Conservation (phyloP, 1,140 invertebrate genomes). For the Drosophila bocki region DNA sequence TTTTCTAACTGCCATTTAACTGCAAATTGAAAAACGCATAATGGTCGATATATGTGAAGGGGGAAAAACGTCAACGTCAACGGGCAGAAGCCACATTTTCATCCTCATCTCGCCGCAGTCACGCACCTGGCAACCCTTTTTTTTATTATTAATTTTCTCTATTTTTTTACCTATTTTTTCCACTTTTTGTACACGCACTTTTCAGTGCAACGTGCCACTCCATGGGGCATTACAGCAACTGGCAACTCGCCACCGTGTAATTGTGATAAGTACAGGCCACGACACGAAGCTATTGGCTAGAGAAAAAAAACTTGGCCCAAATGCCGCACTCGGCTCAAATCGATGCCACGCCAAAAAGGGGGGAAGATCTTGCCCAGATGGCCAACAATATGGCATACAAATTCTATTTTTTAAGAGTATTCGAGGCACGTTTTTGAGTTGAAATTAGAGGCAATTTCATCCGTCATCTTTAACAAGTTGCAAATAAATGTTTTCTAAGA, state of each 20-base stretch:
- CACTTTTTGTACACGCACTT: slow-evolving; percentile 39
- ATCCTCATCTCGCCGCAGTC: slow-evolving; percentile 31
- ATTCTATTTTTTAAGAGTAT: slow-evolving; percentile 5
- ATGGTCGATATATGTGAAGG: slow-evolving; percentile 5
- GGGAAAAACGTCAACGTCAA: slow-evolving; percentile 39
- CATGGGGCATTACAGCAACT: slow-evolving; percentile 20
- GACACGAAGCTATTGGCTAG: slow-evolving; percentile 32
- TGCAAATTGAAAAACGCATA: slow-evolving; percentile 62
- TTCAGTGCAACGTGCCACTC: slow-evolving; percentile 39
- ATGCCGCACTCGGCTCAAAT: slow-evolving; percentile 14
- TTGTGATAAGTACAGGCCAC: slow-evolving; percentile 46
- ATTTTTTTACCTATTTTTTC: slow-evolving; percentile 1
- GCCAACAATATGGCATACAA: slow-evolving; percentile 9
- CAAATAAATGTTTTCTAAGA: slow-evolving; percentile 1
- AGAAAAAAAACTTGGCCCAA: slow-evolving; percentile 34
- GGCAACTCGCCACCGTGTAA: slow-evolving; percentile 45
- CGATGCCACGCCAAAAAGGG: slow-evolving; percentile 3
- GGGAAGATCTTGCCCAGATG: slow-evolving; percentile 15
- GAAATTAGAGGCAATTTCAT: not conserved
- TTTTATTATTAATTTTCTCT: not conserved
- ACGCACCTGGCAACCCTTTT: slow-evolving; percentile 50
- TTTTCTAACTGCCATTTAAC: slow-evolving; percentile 61
- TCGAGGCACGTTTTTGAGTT: slow-evolving; percentile 9
- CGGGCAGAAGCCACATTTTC: slow-evolving; percentile 22
- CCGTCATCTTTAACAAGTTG: not conserved